These are phyloP conservation scores for Epiblema foenella DNA, from an alignment of 2,888 invertebrate species.

Conservation along the genomic window DNA sequence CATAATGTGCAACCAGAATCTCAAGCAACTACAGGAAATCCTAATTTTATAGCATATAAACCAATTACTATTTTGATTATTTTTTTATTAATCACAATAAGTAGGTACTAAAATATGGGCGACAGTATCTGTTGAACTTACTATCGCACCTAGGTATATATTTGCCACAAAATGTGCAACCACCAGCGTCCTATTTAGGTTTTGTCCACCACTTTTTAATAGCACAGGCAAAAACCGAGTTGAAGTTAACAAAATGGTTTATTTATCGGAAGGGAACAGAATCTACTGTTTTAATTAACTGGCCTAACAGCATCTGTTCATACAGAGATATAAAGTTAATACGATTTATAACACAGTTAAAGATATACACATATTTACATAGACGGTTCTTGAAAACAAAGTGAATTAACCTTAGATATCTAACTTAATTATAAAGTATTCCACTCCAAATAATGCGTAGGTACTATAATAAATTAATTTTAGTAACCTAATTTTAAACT, in stretches of 20 bases:
- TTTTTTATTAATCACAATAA: background rate
- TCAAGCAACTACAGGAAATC: background rate
- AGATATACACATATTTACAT: conserved; percentile 27
- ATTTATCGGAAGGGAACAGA: conserved; percentile 1
- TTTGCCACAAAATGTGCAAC: background rate
- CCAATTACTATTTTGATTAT: too few species aligned
- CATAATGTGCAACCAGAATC: too few species aligned
- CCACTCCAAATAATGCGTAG: conserved; percentile 12
- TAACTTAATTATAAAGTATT: conserved; percentile 15
- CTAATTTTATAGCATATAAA: background rate
- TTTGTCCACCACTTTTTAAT: background rate
- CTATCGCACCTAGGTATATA: background rate
- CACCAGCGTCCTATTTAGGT: background rate
- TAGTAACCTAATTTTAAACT: background rate
- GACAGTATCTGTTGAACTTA: background rate
- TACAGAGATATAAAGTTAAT: conserved; percentile 4
- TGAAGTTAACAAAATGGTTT: conserved; percentile 10
- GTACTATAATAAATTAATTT: conserved; percentile 32
- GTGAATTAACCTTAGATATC: background rate
- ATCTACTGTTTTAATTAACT: conserved; percentile 4
- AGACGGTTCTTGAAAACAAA: conserved; percentile 8
- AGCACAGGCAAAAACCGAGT: background rate
- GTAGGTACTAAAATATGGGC: background rate
- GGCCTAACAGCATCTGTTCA: background rate
- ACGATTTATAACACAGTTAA: conserved; percentile 7